phyloP scores from a whole-genome alignment of 64 coral and sea anemone genomes.

The Anthopleura sola region DNA sequence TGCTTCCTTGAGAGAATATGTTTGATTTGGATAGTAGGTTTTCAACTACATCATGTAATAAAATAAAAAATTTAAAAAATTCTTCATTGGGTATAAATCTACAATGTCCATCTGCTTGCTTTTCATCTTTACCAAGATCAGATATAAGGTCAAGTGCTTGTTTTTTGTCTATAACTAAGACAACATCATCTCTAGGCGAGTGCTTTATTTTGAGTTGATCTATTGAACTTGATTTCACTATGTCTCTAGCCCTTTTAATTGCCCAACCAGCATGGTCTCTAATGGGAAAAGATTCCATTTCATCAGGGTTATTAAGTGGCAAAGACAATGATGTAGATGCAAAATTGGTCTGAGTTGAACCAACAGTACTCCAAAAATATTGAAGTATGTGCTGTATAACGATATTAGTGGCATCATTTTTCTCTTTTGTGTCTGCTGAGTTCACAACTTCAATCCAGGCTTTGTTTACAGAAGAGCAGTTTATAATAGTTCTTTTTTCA shows the following conservation, averaged over 20 bases:
- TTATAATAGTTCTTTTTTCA: too few species aligned
- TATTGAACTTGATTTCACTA: not conserved
- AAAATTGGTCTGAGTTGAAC: not conserved
- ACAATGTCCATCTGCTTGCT: not conserved
- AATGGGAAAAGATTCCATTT: slow-evolving; percentile 9
- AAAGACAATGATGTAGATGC: not conserved
- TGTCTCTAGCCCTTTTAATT: slow-evolving; percentile 39
- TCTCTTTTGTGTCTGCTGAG: not conserved
- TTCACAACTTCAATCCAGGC: not conserved
- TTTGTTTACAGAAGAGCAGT: too few species aligned
- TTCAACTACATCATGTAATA: not conserved
- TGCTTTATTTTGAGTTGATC: slow-evolving; percentile 13
- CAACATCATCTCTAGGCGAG: not conserved
- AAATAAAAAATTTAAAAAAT: not conserved
- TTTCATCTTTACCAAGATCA: slow-evolving; percentile 12
- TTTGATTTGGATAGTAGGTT: not conserved
- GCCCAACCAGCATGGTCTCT: slow-evolving; percentile 49
- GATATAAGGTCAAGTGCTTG: slow-evolving; percentile 16
- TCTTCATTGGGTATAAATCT: slow-evolving; percentile 22
- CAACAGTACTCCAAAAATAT: slow-evolving; percentile 17
- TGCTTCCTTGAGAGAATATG: not conserved
- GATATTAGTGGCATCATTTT: not conserved
- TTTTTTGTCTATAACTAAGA: not conserved
- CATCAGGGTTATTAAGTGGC: not conserved
- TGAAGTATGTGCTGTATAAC: slow-evolving; percentile 24